Conservation (phyloP, 1,140 invertebrate species). For the Rhyzopertha dominica region DNA sequence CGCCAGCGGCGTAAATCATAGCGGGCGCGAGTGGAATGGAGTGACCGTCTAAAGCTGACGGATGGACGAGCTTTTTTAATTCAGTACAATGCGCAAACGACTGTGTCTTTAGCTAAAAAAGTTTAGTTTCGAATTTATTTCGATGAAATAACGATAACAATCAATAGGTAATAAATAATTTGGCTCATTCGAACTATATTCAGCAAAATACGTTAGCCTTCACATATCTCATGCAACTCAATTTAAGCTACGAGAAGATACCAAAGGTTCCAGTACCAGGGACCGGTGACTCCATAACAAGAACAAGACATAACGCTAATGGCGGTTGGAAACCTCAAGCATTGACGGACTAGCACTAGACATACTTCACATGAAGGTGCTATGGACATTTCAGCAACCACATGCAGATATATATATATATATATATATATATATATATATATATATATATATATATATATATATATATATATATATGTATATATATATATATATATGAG, state of each 20-base stretch:
- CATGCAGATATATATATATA: slow-evolving; percentile 1
- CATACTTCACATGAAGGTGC: slow-evolving; percentile 2
- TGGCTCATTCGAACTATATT: neutral
- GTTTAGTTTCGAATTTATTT: neutral
- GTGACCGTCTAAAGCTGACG: neutral
- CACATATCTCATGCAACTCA: slow-evolving; percentile 21
- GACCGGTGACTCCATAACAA: too few species aligned
- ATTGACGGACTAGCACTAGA: slow-evolving; percentile 23
- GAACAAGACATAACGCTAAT: too few species aligned
- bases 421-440: slow-evolving; percentile 13
- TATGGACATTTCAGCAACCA: neutral
- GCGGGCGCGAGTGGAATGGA: neutral
- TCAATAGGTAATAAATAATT: too few species aligned
- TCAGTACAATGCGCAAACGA: slow-evolving; percentile 2
- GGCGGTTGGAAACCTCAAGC: too few species aligned
- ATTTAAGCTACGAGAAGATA: slow-evolving; percentile 12
- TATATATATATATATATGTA: slow-evolving; percentile 13
- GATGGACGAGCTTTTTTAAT: neutral
- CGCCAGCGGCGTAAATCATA: slow-evolving; percentile 28
- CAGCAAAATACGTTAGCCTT: neutral
- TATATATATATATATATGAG: slow-evolving; percentile 12
- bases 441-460: slow-evolving; percentile 14
- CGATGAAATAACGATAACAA: too few species aligned
- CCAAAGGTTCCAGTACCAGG: slow-evolving; percentile 5
- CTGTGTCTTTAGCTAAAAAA: slow-evolving; percentile 2